Conservation (phyloP, 2,888 invertebrate genomes). For the Leptopterna dolabrata region DNA sequence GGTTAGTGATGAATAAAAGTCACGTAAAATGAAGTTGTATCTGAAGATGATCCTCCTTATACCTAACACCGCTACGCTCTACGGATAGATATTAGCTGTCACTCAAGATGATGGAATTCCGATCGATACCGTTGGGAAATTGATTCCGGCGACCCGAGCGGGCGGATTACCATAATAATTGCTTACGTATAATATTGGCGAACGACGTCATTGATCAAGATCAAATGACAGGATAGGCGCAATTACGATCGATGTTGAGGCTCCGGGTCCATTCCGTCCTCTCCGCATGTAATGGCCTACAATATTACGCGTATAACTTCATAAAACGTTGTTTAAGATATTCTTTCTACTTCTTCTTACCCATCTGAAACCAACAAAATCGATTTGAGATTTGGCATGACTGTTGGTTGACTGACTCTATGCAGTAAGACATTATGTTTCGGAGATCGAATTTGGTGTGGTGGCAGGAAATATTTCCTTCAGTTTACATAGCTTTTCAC, state of each 20-base stretch:
- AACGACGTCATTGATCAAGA: not conserved
- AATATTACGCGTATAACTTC: too few species aligned
- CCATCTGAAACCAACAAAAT: too few species aligned
- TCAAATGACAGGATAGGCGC: not conserved
- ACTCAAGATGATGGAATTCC: not conserved
- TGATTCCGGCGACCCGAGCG: not conserved
- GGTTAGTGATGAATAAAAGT: not conserved
- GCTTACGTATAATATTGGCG: not conserved
- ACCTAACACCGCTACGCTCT: not conserved
- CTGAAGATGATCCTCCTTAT: not conserved
- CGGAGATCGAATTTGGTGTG: too few species aligned
- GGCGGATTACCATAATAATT: not conserved
- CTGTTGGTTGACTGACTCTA: too few species aligned
- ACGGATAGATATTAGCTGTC: not conserved
- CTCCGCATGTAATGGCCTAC: too few species aligned
- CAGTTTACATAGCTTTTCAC: too few species aligned
- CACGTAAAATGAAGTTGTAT: not conserved
- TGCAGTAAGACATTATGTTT: too few species aligned
- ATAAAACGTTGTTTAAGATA: too few species aligned
- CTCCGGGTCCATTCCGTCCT: not conserved
- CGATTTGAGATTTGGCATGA: too few species aligned
- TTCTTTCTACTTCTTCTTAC: too few species aligned
- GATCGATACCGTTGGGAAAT: not conserved
- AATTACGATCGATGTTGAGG: not conserved
- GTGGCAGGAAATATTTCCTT: too few species aligned